Conservation (phyloP, 2,888 invertebrate genomes). For the Drosophila stalkeri region DNA sequence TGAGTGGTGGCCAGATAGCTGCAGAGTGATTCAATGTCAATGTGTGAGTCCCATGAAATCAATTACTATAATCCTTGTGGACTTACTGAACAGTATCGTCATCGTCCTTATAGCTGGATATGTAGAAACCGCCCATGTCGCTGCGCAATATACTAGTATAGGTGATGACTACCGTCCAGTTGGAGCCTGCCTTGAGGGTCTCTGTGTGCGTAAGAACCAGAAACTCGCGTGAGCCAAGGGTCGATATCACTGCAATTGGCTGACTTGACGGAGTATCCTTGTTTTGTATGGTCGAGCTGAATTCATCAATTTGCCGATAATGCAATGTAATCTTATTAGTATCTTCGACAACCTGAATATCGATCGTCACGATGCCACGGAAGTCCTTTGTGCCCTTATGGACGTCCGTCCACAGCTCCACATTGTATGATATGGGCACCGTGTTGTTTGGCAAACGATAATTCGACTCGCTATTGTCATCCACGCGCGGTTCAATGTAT, state of each 20-base stretch:
- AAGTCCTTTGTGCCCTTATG: constrained; percentile 66
- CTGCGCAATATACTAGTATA: constrained; percentile 87
- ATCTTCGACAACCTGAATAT: constrained; percentile 52
- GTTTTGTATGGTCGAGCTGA: constrained; percentile 54
- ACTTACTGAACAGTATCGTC: constrained; percentile 66
- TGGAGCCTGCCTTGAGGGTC: constrained; percentile 69
- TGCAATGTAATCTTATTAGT: constrained; percentile 74
- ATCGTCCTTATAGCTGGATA: constrained; percentile 86
- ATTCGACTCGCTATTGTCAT: constrained; percentile 50
- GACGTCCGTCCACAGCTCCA: constrained; percentile 76
- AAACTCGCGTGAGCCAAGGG: constrained; percentile 66
- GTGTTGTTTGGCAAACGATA: constrained; percentile 87
- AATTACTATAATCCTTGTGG: too few relatives aligned
- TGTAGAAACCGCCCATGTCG: constrained; percentile 88
- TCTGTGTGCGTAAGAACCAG: constrained; percentile 56
- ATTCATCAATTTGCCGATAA: constrained; percentile 56
- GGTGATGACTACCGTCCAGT: constrained; percentile 86
- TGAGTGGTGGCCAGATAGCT: constrained; percentile 88
- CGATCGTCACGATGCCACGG: constrained; percentile 71
- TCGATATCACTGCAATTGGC: constrained; percentile 22
- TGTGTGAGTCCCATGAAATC: too few relatives aligned
- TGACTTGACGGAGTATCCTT: constrained; percentile 20
- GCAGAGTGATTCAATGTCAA: background rate
- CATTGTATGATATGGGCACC: constrained; percentile 86
- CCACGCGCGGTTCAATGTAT: constrained; percentile 40